phyloP scores from a whole-genome alignment of 2,797 vertebrate genomes.

The Microhierax caerulescens region DNA sequence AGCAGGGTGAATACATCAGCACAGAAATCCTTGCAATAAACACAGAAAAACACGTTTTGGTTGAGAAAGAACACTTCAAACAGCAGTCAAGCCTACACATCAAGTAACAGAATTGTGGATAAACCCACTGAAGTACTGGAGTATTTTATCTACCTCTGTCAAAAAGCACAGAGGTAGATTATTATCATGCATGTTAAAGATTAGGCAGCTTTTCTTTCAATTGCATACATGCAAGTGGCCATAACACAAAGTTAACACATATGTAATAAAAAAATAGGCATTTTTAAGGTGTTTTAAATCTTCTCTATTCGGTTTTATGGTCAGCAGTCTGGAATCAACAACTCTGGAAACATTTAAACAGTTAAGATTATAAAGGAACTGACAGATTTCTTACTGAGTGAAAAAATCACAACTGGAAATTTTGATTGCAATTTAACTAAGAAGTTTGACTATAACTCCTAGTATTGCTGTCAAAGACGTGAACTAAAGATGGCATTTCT shows the following conservation, averaged over 20 bases:
- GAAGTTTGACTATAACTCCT: neutral
- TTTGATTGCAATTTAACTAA: neutral
- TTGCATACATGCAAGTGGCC: neutral
- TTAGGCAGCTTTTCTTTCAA: neutral
- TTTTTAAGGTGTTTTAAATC: neutral
- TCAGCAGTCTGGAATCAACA: neutral
- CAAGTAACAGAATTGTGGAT: neutral
- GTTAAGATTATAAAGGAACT: neutral
- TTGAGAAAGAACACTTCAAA: slow-evolving; percentile 40
- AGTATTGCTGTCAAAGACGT: neutral
- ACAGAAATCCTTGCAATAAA: slow-evolving; percentile 61
- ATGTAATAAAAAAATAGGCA: neutral
- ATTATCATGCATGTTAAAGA: neutral
- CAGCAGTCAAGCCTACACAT: neutral
- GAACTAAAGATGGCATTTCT: neutral
- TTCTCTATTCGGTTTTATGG: neutral
- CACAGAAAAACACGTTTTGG: neutral
- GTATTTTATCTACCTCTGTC: neutral
- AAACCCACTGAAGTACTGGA: neutral
- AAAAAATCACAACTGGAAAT: neutral
- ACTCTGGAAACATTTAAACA: neutral
- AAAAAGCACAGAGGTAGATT: neutral
- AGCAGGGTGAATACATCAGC: neutral
- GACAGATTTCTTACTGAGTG: neutral
- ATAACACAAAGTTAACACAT: neutral